Base-by-base conservation (phyloP, 53 echinoderm and acorn worm species). In the Paelopatides confundens region DNA sequence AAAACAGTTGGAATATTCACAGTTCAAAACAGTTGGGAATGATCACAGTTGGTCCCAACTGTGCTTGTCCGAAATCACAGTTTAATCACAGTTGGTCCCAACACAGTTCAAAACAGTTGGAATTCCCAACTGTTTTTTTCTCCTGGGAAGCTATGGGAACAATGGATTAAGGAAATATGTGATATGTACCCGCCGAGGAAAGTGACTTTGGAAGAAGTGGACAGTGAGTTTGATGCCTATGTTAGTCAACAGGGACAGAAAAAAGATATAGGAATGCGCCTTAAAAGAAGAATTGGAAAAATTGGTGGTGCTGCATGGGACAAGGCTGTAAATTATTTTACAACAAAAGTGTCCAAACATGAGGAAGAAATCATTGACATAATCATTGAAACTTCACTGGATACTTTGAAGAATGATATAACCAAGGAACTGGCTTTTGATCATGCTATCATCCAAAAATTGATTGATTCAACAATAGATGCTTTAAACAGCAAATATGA, bases 381-480 rank as follows among this genome's bases (percentile, higher is more conserved):
- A 5, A 65, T 83, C 13, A 18, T 65, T 27, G 65, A 63, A 15
- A 29, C 31, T 24, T 62, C 64, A 7, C 39, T 83, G 4, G 15
- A 26, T 40, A 21, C 17, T 37, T 29, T 83, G 10, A 6, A 83
- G 37, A 36, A 5, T 10, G 40, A 83, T 24, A 4, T 83, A 0
- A 3, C 5, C n/a, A 35, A 83, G 12, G 83, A 65, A n/a, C 31
- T 35, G 2, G 83, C 83, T 3, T 64, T 40, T 64, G 83, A 83
- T 62, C 65, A 15, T 15, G 37, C 39, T 2, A 35, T 83, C 38
- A 26, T 83, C 4, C n/a, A 83, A 26, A 38, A 83, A 11, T 35
- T 63, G 2, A 15, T 83, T 3, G 63, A 63, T 27, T 27, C 9
- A 18, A 65, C 83, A 2, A 65, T 83, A 2, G 31, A 27, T 2